These are phyloP conservation scores for Drosophila multiciliata DNA, from an alignment of 2,888 invertebrate species.

Conservation along the genomic window DNA sequence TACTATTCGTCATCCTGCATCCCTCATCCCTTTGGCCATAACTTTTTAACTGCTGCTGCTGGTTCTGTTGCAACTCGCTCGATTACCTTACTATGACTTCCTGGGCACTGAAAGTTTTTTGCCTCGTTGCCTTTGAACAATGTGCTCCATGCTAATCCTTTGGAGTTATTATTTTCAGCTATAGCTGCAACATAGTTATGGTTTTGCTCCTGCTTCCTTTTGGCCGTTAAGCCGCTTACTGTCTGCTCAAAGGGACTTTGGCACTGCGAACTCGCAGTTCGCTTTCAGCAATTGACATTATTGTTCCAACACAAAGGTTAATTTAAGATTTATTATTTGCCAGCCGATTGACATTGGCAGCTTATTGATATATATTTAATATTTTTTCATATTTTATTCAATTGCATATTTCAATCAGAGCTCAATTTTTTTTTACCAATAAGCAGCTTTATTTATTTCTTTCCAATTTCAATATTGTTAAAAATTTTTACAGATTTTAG, in stretches of 20 bases:
- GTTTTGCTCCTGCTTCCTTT: slow-evolving; percentile 37
- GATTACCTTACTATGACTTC: slow-evolving; percentile 79
- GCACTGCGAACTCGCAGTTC: slow-evolving; percentile 35
- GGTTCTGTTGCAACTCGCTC: slow-evolving; percentile 16
- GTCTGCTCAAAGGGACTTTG: slow-evolving; percentile 33
- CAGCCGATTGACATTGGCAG: slow-evolving; percentile 56
- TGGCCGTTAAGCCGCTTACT: slow-evolving; percentile 63
- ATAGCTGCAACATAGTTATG: slow-evolving; percentile 70
- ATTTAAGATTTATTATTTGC: slow-evolving; percentile 60
- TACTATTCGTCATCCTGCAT: slow-evolving; percentile 60
- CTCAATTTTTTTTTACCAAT: slow-evolving; percentile 20
- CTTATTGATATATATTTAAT: slow-evolving; percentile 26
- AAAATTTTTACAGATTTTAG: not conserved
- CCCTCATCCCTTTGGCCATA: slow-evolving; percentile 28
- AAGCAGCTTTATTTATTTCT: slow-evolving; percentile 27
- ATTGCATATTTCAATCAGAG: slow-evolving; percentile 17
- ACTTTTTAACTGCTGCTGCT: not conserved
- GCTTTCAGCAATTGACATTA: slow-evolving; percentile 64
- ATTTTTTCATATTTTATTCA: slow-evolving; percentile 35
- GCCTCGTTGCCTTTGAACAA: slow-evolving; percentile 47
- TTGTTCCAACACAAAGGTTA: slow-evolving; percentile 21
- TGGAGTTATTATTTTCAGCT: slow-evolving; percentile 61
- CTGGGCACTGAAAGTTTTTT: slow-evolving; percentile 43
- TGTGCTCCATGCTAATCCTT: slow-evolving; percentile 66
- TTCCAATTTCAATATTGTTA: no score